phyloP scores from a whole-genome alignment of 2,113 vertebrate species.

The Sinosuthora webbiana region DNA sequence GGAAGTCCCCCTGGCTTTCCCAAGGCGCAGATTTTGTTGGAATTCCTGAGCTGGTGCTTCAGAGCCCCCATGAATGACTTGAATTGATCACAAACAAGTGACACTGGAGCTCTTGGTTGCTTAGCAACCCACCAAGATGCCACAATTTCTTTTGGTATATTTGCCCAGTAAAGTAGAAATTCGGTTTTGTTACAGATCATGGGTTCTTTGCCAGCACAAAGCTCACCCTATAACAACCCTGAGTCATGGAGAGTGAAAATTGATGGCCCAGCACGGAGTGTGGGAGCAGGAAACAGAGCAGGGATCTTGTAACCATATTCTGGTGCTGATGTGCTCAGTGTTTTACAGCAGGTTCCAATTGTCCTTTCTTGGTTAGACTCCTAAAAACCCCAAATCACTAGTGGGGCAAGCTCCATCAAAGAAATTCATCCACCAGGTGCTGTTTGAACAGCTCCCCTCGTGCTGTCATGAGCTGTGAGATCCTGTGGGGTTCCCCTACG shows the following conservation, averaged over 20 bases:
- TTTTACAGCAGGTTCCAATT: not conserved
- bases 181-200: slow-evolving; percentile 58
- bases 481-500: fast-evolving
- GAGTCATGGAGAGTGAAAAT: slow-evolving; percentile 6
- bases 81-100: slow-evolving; percentile 72
- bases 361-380: not conserved
- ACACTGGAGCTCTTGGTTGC: slow-evolving; percentile 72
- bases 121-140: slow-evolving; percentile 76
- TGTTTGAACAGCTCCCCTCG: not conserved
- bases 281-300: not conserved
- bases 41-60: slow-evolving; percentile 67
- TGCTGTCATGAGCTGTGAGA: not conserved
- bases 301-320: not conserved
- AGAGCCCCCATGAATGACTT: slow-evolving; percentile 72
- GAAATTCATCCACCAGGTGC: not conserved
- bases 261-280: not conserved
- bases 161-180: slow-evolving; percentile 72
- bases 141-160: slow-evolving; percentile 72
- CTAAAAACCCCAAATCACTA: not conserved
- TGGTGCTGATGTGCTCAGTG: not conserved
- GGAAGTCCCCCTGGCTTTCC: slow-evolving; percentile 74
- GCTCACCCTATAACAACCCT: slow-evolving; percentile 23
- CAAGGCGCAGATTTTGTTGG: slow-evolving; percentile 61
- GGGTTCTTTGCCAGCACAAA: slow-evolving; percentile 34
- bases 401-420: not conserved